These are phyloP conservation scores for Lacanobia wlatinum DNA, from an alignment of 2,888 invertebrate genomes.

Conservation along the genomic window DNA sequence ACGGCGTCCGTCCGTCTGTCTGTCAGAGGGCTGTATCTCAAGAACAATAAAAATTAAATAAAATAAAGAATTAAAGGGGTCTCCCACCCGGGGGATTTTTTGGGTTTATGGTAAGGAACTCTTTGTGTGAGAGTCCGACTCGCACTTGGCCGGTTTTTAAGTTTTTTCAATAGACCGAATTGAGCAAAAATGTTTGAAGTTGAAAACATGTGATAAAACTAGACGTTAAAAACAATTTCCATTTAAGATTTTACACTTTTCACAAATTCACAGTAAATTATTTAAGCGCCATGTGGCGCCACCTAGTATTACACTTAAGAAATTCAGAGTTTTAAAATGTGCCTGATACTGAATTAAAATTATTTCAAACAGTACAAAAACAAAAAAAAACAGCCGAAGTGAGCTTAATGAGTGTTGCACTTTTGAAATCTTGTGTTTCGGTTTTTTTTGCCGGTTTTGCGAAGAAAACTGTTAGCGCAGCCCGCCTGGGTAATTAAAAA, in stretches of 20 bases:
- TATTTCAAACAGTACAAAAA: not conserved
- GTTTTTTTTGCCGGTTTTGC: constrained; percentile 26
- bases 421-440: constrained; percentile 3
- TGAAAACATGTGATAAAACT: too few relatives aligned
- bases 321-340: not conserved
- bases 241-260: not conserved
- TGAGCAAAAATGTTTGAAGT: too few relatives aligned
- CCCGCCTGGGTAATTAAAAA: constrained; percentile 54
- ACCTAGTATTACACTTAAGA: constrained; percentile 17
- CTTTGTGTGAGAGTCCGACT: too few relatives aligned
- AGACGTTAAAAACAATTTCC: too few relatives aligned
- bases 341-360: not conserved
- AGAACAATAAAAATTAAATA: too few relatives aligned
- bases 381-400: not conserved
- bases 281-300: constrained; percentile 41
- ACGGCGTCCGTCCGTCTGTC: too few relatives aligned
- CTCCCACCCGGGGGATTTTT: too few relatives aligned
- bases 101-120: too few relatives aligned
- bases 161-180: too few relatives aligned
- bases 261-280: not conserved
- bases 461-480: constrained; percentile 24
- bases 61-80: too few relatives aligned
- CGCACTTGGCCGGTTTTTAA: too few relatives aligned
- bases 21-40: too few relatives aligned
- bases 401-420: not conserved